phyloP scores from a whole-genome alignment of 1,140 invertebrate genomes.

The Drosophila repletoides region DNA sequence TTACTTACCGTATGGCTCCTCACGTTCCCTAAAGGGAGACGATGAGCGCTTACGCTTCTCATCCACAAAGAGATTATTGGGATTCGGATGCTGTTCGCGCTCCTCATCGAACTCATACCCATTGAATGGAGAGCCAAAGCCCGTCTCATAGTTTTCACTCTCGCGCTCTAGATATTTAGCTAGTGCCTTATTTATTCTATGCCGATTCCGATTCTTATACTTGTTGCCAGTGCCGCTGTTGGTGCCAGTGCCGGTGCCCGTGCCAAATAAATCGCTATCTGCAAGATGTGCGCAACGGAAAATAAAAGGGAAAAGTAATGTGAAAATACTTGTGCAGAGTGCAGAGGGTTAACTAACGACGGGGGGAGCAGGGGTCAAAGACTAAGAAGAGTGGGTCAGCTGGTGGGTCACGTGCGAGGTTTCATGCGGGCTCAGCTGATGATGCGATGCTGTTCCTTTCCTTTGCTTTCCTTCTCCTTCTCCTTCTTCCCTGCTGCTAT shows the following conservation, averaged over 20 bases:
- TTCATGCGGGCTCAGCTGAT: slow-evolving; percentile 35
- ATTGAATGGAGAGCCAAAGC: slow-evolving; percentile 46
- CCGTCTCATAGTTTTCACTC: slow-evolving; percentile 62
- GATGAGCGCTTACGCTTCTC: slow-evolving; percentile 71
- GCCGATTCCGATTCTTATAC: slow-evolving; percentile 72
- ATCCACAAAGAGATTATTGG: slow-evolving; percentile 52
- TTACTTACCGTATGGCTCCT: slow-evolving; percentile 75
- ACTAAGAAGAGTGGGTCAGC: background rate
- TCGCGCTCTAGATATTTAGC: slow-evolving; percentile 80
- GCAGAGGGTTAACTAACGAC: background rate
- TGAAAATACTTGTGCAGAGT: slow-evolving; percentile 3
- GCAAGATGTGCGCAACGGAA: slow-evolving; percentile 18
- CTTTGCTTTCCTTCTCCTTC: background rate
- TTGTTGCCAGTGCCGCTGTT: slow-evolving; percentile 53
- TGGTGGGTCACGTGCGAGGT: slow-evolving; percentile 26
- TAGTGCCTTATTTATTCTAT: slow-evolving; percentile 76
- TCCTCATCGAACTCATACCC: slow-evolving; percentile 66
- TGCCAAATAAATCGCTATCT: slow-evolving; percentile 69
- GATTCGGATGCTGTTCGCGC: slow-evolving; percentile 45
- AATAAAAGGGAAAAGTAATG: background rate
- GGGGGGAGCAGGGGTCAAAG: background rate
- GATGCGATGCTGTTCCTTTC: background rate
- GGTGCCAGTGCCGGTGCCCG: slow-evolving; percentile 33
- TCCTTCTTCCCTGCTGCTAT: slow-evolving; percentile 2
- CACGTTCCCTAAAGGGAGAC: slow-evolving; percentile 74